Evolutionary conservation across 2,113 vertebrate species (phyloP).

Genomic region (Apteryx owenii): DNA sequence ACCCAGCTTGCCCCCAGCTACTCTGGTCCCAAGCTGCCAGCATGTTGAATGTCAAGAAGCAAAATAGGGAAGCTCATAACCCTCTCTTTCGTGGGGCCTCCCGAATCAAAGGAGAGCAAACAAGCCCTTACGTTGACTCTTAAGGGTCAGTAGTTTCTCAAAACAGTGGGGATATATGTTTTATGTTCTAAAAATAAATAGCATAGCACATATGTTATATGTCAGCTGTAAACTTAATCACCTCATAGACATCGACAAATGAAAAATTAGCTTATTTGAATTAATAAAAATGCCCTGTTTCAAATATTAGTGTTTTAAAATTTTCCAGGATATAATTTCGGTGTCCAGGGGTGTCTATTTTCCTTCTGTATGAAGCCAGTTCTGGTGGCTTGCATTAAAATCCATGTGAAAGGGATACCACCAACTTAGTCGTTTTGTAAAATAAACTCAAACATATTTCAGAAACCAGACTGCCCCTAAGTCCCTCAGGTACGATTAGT

Average conservation of each 20-base stretch:
- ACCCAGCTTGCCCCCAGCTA: rapidly evolving
- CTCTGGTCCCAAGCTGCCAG: neutral
- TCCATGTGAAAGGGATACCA: constrained; percentile 28
- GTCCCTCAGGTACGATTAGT: constrained; percentile 51
- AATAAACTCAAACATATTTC: constrained; percentile 43
- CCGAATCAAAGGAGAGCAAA: neutral
- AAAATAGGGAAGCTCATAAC: neutral
- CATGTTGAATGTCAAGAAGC: neutral
- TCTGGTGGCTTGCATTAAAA: constrained; percentile 33
- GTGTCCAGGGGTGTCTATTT: neutral
- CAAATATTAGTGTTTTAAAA: neutral
- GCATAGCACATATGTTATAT: rapidly evolving
- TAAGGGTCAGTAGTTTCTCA: constrained; percentile 19
- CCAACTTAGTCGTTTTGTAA: constrained; percentile 45
- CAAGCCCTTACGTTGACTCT: neutral
- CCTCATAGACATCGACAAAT: constrained; percentile 10
- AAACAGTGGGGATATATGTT: neutral
- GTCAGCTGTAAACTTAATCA: neutral
- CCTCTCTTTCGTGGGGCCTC: neutral
- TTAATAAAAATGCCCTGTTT: neutral
- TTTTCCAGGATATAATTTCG: constrained; percentile 36
- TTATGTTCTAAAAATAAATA: constrained; percentile 53
- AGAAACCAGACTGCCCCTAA: constrained; percentile 19
- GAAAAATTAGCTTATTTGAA: constrained; percentile 24
- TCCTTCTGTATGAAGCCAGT: constrained; percentile 13